Base-by-base conservation (phyloP, 2,113 vertebrate genomes). In the Alligator sinensis region DNA sequence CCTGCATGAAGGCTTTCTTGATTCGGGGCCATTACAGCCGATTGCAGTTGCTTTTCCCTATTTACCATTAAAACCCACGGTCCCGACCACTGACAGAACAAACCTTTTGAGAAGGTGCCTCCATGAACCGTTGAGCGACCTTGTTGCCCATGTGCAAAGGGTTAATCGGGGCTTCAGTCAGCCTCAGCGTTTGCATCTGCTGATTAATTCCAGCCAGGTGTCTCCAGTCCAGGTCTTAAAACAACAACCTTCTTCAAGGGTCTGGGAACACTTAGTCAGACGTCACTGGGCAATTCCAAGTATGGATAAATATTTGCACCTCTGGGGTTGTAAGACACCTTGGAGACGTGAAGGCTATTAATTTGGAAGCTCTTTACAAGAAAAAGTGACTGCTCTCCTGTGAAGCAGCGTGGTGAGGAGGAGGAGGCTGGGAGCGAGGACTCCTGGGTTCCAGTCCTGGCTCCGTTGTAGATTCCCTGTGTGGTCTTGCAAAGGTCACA, bases 291-390 rank as follows among this genome's bases (percentile, higher is more conserved):
- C 87, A 95, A 96, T 97, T 59, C 94, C 96, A 96, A 94, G 91
- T 87, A 96, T 97, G 96, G 96, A 62, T 97, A 96, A 97, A 97
- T 97, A 97, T 97, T 97, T 97, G 96, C 95, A 96, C 95, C 96
- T 95, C 94, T 2, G 34, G 7, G 88, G 77, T 66, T 55, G 13
- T 2, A 17, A 63, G 96, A 96, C 96, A 96, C 95, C 96, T 94
- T 30, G 91, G 87, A 90, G 92, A 63, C 47, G 72, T 1, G 74
- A 9, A 63, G 91, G 91, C 2, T 30, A 30, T 82, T 8, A 2
- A 62, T 2, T 38, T 5, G 87, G 95, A 81, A 25, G 88, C 0
- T 27, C 59, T 78, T 63, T 17, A 10, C 47, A 0, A 34, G 93
- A 89, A 66, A 38, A 14, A 59, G 64, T 70, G 19, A 54, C 16